Evolutionary conservation across 1,140 invertebrate genomes (phyloP).

Genomic region (Andrena cerasifolii): DNA sequence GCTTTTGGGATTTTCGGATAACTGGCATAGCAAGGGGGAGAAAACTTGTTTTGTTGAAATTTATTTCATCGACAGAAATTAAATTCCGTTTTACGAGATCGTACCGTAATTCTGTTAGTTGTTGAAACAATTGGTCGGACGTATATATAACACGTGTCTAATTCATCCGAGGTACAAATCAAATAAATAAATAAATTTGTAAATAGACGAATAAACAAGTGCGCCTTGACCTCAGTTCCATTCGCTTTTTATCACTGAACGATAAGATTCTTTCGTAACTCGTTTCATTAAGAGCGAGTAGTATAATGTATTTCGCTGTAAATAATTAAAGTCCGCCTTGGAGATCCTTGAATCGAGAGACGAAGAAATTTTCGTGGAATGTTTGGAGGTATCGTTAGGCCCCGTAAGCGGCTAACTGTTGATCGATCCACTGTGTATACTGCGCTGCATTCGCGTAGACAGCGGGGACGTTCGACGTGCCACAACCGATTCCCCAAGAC

Average conservation of each 20-base stretch:
- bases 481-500: constrained; percentile 88
- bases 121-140: no score
- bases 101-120: no score
- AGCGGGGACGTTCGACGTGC: constrained; percentile 84
- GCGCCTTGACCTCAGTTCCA: neutral
- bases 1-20: neutral
- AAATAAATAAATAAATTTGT: neutral
- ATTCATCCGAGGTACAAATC: no score
- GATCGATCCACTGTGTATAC: constrained; percentile 86
- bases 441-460: constrained; percentile 87
- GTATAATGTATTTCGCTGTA: no score
- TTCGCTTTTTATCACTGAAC: neutral
- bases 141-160: no score
- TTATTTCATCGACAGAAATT: no score
- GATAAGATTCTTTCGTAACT: neutral
- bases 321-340: no score
- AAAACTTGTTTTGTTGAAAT: no score
- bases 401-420: constrained; percentile 73
- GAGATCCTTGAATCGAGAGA: no score
- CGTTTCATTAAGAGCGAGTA: no score
- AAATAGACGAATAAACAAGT: neutral
- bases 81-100: no score
- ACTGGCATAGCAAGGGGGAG: no score
- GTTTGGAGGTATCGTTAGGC: constrained; percentile 68
- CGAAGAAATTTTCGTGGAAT: neutral